These are phyloP conservation scores for Dascyllus trimaculatus DNA, from an alignment of 2,113 vertebrate species.

Conservation along the genomic window DNA sequence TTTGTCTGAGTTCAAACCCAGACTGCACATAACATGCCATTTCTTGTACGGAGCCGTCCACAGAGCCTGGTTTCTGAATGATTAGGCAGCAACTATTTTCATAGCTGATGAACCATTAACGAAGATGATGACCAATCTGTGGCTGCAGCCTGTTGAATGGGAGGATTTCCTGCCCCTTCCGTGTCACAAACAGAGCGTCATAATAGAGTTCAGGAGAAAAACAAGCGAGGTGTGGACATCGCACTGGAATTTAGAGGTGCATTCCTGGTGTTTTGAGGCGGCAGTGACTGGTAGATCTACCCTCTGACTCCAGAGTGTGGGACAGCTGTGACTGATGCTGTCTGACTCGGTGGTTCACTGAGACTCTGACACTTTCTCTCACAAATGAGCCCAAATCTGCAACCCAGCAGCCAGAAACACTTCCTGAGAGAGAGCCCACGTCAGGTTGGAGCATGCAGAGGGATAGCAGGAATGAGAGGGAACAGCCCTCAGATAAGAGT, in stretches of 20 bases:
- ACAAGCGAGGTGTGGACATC: not conserved
- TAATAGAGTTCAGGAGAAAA: not conserved
- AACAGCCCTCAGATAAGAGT: constrained; percentile 21
- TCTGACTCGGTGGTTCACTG: too few species aligned
- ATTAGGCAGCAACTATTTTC: not conserved
- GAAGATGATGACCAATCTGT: constrained; percentile 2
- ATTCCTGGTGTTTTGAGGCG: too few species aligned
- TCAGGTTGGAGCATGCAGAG: not conserved
- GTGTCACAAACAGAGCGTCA: constrained; percentile 5
- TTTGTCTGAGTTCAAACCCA: constrained; percentile 11
- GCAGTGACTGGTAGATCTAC: too few species aligned
- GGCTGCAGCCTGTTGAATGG: constrained; percentile 6
- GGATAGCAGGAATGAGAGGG: not conserved
- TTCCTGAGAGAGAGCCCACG: too few species aligned
- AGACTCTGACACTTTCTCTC: too few species aligned
- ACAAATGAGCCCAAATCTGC: too few species aligned
- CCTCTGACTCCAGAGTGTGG: too few species aligned
- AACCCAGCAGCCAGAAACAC: too few species aligned
- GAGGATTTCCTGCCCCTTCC: constrained; percentile 60
- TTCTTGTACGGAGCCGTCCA: too few species aligned
- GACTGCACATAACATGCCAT: too few species aligned
- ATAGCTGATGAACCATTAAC: not conserved
- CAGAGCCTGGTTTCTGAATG: too few species aligned
- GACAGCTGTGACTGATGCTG: too few species aligned
- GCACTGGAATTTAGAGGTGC: not conserved